Conservation (phyloP, 2,888 invertebrate species). For the Villa cingulata region DNA sequence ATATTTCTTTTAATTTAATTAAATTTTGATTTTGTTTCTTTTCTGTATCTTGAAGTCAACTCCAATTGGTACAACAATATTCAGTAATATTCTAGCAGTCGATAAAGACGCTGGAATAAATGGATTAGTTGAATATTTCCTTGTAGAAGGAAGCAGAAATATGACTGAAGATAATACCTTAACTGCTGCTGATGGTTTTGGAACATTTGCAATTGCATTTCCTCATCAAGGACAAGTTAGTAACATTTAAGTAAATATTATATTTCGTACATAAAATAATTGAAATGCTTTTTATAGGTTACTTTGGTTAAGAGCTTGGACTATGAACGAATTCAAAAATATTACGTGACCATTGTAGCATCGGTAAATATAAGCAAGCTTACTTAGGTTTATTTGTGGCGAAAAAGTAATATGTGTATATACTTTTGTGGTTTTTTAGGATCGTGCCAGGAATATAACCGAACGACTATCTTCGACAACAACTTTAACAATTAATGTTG, state of each 20-base stretch:
- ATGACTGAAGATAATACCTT: conserved; percentile 43
- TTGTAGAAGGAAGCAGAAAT: conserved; percentile 47
- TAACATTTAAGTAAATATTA: too few species aligned
- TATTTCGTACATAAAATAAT: too few species aligned
- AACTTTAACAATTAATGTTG: conserved; percentile 68
- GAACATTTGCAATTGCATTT: conserved; percentile 69
- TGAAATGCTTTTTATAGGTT: conserved; percentile 35
- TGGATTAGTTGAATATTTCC: conserved; percentile 74
- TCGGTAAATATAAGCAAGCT: conserved; percentile 71
- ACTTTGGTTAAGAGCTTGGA: conserved; percentile 75
- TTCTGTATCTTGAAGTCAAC: conserved; percentile 50
- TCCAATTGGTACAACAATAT: conserved; percentile 73
- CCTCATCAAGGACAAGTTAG: conserved; percentile 70
- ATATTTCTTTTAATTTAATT: neutral
- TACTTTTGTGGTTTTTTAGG: too few species aligned
- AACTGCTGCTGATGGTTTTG: conserved; percentile 63
- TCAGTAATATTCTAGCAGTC: conserved; percentile 62
- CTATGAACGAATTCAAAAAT: conserved; percentile 75
- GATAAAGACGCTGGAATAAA: conserved; percentile 82
- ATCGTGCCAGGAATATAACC: conserved; percentile 65
- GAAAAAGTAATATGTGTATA: too few species aligned
- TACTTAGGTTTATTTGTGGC: too few species aligned
- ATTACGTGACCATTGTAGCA: conserved; percentile 76
- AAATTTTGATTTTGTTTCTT: neutral
- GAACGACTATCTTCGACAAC: conserved; percentile 71